Conservation (phyloP, 2,797 vertebrate genomes). For the Etheostoma perlongum region DNA sequence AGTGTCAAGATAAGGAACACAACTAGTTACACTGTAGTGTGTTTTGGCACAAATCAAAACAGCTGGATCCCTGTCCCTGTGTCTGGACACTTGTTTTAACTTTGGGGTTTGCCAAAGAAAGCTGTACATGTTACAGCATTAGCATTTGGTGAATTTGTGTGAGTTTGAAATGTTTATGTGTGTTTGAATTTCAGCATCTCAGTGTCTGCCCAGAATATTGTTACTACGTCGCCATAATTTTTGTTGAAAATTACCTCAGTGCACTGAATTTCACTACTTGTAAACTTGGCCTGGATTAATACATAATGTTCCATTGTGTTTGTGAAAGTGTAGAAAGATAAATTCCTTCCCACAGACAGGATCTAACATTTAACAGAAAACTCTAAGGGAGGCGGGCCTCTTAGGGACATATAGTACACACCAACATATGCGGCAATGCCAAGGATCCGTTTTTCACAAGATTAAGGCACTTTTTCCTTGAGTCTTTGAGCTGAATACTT, state of each 20-base stretch:
- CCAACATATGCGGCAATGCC: constrained; percentile 43
- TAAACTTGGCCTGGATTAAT: constrained; percentile 45
- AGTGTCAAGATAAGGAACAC: constrained; percentile 45
- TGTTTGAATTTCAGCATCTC: constrained; percentile 22
- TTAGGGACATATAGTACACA: constrained; percentile 16
- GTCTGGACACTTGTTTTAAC: constrained; percentile 33
- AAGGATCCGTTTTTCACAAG: constrained; percentile 58
- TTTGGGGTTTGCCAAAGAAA: constrained; percentile 32
- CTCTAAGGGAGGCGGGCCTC: constrained; percentile 38
- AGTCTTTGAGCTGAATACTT: constrained; percentile 69
- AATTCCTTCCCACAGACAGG: constrained; percentile 53
- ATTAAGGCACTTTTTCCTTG: constrained; percentile 65
- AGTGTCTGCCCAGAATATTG: constrained; percentile 25
- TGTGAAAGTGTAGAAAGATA: constrained; percentile 52
- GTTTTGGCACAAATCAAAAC: constrained; percentile 36
- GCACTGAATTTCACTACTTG: constrained; percentile 20
- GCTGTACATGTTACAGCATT: constrained; percentile 25
- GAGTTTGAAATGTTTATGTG: constrained; percentile 28
- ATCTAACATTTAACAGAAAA: constrained; percentile 56
- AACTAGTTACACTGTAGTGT: constrained; percentile 31
- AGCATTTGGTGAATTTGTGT: constrained; percentile 21
- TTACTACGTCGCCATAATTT: constrained; percentile 30
- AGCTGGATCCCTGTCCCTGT: constrained; percentile 15
- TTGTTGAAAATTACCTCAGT: constrained; percentile 30
- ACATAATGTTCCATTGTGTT: constrained; percentile 48